A percentile compares a stretch with the other conserved stretches of the same genome.
These are phyloP conservation scores for Cetonia aurata DNA, from an alignment of 2,888 invertebrate species.

Conservation along the genomic window DNA sequence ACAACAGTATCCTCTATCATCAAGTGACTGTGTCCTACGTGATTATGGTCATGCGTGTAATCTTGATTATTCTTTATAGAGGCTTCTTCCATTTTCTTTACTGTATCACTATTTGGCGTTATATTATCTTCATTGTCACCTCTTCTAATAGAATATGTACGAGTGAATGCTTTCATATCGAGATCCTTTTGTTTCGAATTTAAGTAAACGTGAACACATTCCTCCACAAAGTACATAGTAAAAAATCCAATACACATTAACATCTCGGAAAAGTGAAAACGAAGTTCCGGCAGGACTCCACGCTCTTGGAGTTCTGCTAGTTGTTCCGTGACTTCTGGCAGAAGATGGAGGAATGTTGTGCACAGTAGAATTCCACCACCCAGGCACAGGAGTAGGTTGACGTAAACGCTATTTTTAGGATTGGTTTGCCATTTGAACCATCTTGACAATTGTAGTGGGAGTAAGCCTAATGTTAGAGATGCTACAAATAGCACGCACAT, in stretches of 20 bases:
- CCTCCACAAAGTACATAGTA: constrained; percentile 84
- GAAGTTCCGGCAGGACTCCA: constrained; percentile 68
- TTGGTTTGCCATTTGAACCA: constrained; percentile 74
- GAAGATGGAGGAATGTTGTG: constrained; percentile 84
- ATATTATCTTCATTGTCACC: constrained; percentile 52
- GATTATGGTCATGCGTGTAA: constrained; percentile 49
- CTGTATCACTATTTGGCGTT: constrained; percentile 49
- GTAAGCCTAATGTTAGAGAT: constrained; percentile 80
- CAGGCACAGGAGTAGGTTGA: constrained; percentile 74
- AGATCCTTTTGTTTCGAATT: constrained; percentile 62
- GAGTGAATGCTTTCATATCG: constrained; percentile 55
- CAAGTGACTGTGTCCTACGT: constrained; percentile 59
- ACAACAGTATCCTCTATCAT: constrained; percentile 59
- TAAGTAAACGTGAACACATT: constrained; percentile 79
- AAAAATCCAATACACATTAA: constrained; percentile 84
- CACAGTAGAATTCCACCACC: constrained; percentile 86
- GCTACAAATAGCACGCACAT: constrained; percentile 83
- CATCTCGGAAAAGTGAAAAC: constrained; percentile 77
- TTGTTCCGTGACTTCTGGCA: constrained; percentile 83
- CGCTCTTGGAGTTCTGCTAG: constrained; percentile 72
- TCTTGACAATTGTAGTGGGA: constrained; percentile 79
- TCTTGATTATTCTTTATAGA: constrained; percentile 46
- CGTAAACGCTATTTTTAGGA: constrained; percentile 68
- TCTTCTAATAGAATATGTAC: constrained; percentile 61
- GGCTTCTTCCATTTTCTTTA: constrained; percentile 53